A percentile compares a stretch with the other conserved stretches of the same genome.
These are phyloP conservation scores for Globodera rostochiensis DNA, from an alignment of 1,140 invertebrate species.

Conservation along the genomic window DNA sequence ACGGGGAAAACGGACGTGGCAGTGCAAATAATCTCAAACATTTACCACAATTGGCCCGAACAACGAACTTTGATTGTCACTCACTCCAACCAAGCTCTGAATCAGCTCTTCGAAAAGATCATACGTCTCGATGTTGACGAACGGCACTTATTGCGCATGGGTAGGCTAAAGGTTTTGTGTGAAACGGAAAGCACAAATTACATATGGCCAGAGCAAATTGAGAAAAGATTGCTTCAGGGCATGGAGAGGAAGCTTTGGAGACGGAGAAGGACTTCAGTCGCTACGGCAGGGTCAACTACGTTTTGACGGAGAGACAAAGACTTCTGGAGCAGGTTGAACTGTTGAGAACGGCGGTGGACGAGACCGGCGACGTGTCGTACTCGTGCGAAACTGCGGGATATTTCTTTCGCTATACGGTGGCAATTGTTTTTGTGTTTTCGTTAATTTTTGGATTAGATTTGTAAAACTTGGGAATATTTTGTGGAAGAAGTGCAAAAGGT, in stretches of 20 bases:
- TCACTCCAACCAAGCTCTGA: slow-evolving; percentile 98
- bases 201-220: not conserved
- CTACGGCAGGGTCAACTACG: slow-evolving; percentile 97
- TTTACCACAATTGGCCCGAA: slow-evolving; percentile 98
- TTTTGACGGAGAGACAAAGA: slow-evolving; percentile 85
- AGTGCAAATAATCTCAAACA: slow-evolving; percentile 98
- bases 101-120: slow-evolving; percentile 99
- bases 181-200: not conserved
- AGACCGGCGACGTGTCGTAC: slow-evolving; percentile 87
- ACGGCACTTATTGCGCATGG: slow-evolving; percentile 90
- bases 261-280: slow-evolving; percentile 98
- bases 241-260: slow-evolving; percentile 96
- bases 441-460: slow-evolving; percentile 41
- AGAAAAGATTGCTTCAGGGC: slow-evolving; percentile 65
- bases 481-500: slow-evolving; percentile 70
- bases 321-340: slow-evolving; percentile 85
- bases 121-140: slow-evolving; percentile 97
- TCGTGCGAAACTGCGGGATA: slow-evolving; percentile 96
- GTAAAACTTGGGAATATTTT: slow-evolving; percentile 87
- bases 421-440: not conserved
- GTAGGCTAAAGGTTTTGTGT: slow-evolving; percentile 66
- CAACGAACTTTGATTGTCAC: slow-evolving; percentile 97
- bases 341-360: slow-evolving; percentile 81
- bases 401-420: slow-evolving; percentile 70
- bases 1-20: slow-evolving; percentile 99